Conservation (phyloP, 2,888 invertebrate genomes). For the Xestia rhomboidea region DNA sequence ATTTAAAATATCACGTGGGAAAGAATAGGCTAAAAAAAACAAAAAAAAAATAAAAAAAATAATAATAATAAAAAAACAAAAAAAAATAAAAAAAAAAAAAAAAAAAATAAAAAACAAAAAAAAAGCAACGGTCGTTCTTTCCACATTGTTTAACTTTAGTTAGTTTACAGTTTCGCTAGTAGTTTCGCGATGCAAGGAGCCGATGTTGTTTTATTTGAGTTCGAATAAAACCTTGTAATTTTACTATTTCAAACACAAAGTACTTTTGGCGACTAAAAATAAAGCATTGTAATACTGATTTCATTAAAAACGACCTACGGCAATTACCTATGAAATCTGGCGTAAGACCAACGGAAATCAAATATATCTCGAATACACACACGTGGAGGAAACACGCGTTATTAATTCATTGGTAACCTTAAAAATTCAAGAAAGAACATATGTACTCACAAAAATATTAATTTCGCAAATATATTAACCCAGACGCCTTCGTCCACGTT, state of each 20-base stretch:
- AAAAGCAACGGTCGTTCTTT: slow-evolving; percentile 24
- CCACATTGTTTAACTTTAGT: slow-evolving; percentile 13
- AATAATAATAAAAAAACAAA: too few relatives aligned
- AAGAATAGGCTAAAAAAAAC: too few relatives aligned
- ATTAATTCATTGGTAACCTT: not conserved
- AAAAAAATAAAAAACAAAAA: too few relatives aligned
- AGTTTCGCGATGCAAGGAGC: slow-evolving; percentile 9
- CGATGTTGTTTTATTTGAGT: not conserved
- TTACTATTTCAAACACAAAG: not conserved
- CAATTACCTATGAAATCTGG: not conserved
- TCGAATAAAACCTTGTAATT: not conserved
- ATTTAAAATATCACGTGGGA: too few relatives aligned
- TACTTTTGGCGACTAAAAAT: not conserved
- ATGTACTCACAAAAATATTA: too few relatives aligned
- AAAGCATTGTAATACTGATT: not conserved
- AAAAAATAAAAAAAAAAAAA: too few relatives aligned
- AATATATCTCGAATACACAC: not conserved
- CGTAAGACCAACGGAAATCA: not conserved
- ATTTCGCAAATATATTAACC: too few relatives aligned
- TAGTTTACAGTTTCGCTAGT: slow-evolving; percentile 1
- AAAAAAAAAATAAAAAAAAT: too few relatives aligned
- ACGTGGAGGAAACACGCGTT: not conserved
- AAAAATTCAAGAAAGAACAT: not conserved
- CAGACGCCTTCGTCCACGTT: too few relatives aligned
- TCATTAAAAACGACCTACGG: not conserved